Percentiles rank a stretch among this genome's conserved stretches.
Evolutionary conservation across 2,113 vertebrate species (phyloP).

Genomic region (Dicentrarchus labrax): DNA sequence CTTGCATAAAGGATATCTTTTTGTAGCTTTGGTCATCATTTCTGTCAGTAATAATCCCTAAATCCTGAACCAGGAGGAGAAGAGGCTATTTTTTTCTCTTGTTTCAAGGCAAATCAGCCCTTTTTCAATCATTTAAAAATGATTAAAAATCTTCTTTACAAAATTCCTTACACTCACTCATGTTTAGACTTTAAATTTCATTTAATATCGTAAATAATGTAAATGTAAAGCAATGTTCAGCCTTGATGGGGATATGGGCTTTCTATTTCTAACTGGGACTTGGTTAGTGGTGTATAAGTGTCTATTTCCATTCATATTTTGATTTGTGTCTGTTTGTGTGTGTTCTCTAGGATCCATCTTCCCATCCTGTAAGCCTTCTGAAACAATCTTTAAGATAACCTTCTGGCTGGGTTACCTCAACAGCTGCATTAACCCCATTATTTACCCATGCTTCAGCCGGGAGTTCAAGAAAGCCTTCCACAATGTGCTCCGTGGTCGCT

Average conservation of each 20-base stretch:
- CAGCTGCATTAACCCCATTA: conserved; percentile 99
- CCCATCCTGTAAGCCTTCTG: conserved; percentile 91
- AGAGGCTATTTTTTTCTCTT: too few relatives aligned
- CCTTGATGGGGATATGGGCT: background rate
- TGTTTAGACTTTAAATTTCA: background rate
- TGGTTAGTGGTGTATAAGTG: background rate
- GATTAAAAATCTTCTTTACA: too few relatives aligned
- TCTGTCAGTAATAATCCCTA: too few relatives aligned
- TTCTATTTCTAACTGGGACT: background rate
- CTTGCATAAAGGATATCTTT: background rate
- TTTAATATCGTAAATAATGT: background rate
- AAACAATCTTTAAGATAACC: conserved; percentile 95
- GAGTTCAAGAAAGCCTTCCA: conserved; percentile 97
- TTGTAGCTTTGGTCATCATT: too few relatives aligned
- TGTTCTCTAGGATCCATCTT: conserved; percentile 92
- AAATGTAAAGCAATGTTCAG: background rate
- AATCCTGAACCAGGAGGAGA: too few relatives aligned
- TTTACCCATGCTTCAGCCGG: conserved; percentile 95
- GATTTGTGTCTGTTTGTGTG: conserved; percentile 42
- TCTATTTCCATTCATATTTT: background rate
- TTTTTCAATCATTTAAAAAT: too few relatives aligned
- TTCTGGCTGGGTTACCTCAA: conserved; percentile 99
- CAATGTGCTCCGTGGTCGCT: conserved; percentile 89
- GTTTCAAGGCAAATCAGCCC: too few relatives aligned
- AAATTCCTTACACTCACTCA: too few relatives aligned